phyloP scores from a whole-genome alignment of 1,140 invertebrate genomes.

The Nautilus pompilius region DNA sequence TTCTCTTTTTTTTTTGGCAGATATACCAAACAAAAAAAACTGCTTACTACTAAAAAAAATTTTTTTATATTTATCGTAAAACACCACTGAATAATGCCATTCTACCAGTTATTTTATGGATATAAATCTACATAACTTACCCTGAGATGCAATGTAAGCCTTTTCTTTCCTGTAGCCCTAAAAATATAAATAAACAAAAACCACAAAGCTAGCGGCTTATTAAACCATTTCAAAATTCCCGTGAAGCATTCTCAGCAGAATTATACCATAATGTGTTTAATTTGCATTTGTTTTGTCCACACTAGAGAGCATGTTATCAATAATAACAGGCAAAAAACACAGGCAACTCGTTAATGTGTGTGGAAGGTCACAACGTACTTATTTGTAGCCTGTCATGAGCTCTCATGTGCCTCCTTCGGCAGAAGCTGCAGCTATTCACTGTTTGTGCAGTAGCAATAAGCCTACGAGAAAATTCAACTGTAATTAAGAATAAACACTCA shows the following conservation, averaged over 20 bases:
- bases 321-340: not conserved
- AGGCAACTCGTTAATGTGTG: not conserved
- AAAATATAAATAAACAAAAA: conserved; percentile 15
- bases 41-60: not conserved
- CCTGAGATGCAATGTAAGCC: conserved; percentile 93
- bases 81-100: not conserved
- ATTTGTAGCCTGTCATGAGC: too few species aligned
- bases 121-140: conserved; percentile 48
- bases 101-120: not conserved
- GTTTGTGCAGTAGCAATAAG: too few species aligned
- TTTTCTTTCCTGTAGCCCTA: conserved; percentile 79
- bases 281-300: too few species aligned
- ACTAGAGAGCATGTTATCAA: not conserved
- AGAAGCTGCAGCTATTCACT: too few species aligned
- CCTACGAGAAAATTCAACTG: too few species aligned
- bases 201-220: too few species aligned
- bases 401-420: too few species aligned
- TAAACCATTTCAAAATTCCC: not conserved
- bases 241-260: not conserved
- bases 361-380: not conserved
- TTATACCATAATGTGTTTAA: not conserved
- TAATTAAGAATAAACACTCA: too few species aligned
- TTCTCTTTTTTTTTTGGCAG: too few species aligned
- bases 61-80: not conserved
- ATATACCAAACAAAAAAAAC: not conserved